Evolutionary conservation across 1,140 invertebrate species (phyloP).

Genomic region (Calosoma granatense): DNA sequence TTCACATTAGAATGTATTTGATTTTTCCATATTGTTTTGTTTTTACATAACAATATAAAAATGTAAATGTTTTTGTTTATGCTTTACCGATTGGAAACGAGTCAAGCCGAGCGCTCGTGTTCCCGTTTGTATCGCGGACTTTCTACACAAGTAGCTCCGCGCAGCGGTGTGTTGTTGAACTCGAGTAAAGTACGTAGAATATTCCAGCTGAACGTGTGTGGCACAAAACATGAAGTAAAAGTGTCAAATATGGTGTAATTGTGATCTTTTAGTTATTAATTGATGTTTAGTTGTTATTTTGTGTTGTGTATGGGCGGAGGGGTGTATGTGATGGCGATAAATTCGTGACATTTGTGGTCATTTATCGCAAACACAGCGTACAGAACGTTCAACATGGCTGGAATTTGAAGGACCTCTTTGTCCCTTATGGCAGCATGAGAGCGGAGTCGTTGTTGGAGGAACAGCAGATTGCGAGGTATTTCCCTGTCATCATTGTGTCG

Average conservation of each 20-base stretch:
- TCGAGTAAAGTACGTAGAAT: conserved; percentile 20
- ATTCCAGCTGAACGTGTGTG: conserved; percentile 22
- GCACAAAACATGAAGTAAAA: conserved; percentile 19
- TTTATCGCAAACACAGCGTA: conserved; percentile 22
- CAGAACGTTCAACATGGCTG: conserved; percentile 30
- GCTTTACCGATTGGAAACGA: not conserved
- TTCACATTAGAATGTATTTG: too few relatives aligned
- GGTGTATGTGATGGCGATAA: conserved; percentile 19
- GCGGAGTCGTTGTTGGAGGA: conserved; percentile 25
- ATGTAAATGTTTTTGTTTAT: not conserved
- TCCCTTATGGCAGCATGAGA: conserved; percentile 32
- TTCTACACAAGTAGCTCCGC: conserved; percentile 13
- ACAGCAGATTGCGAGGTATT: conserved; percentile 27
- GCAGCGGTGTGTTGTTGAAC: not conserved
- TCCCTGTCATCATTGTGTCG: not conserved
- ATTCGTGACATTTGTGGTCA: conserved; percentile 15
- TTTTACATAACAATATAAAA: not conserved
- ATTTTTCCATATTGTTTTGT: not conserved
- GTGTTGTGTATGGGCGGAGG: conserved; percentile 18
- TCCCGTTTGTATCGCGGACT: not conserved
- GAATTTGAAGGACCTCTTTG: conserved; percentile 29
- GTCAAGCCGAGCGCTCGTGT: not conserved
- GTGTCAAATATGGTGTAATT: conserved; percentile 23
- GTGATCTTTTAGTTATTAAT: conserved; percentile 16
- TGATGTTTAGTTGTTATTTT: conserved; percentile 12